These are phyloP conservation scores for Lagenorhynchus albirostris DNA, from an alignment of 2,113 vertebrate species.

Conservation along the genomic window DNA sequence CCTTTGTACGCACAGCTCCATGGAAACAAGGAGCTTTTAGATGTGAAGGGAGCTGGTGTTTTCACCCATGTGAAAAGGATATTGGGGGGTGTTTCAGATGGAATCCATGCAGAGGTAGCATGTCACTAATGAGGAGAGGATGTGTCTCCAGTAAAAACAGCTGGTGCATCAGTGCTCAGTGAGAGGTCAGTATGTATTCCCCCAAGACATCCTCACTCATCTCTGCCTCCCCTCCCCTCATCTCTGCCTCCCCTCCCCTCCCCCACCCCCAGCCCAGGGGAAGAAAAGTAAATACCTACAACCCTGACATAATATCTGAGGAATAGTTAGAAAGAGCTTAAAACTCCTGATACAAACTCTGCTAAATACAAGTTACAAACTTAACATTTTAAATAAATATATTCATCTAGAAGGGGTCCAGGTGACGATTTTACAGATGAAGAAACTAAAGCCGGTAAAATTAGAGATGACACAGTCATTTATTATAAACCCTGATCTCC, in stretches of 20 bases:
- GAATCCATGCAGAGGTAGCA: neutral
- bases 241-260: neutral
- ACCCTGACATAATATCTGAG: neutral
- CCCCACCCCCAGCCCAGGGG: rapidly evolving
- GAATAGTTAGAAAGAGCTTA: neutral
- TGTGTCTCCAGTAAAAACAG: neutral
- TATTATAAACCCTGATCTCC: neutral
- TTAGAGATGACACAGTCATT: neutral
- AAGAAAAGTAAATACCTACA: neutral
- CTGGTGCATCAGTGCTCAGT: rapidly evolving
- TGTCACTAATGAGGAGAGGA: neutral
- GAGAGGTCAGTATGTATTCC: no score
- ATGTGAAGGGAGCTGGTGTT: neutral
- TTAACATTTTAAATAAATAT: neutral
- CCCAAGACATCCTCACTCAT: neutral
- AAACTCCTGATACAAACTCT: neutral
- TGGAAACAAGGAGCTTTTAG: neutral
- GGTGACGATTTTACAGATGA: neutral
- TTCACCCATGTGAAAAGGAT: neutral
- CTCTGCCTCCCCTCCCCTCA: neutral
- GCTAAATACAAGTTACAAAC: neutral
- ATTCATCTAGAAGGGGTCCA: neutral
- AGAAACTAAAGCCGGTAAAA: neutral
- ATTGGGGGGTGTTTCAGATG: neutral
- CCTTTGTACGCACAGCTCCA: neutral